A percentile compares a stretch with the other conserved stretches of the same genome.
These are phyloP conservation scores for Epistrophe eligans DNA, from an alignment of 2,888 invertebrate genomes.

Conservation along the genomic window DNA sequence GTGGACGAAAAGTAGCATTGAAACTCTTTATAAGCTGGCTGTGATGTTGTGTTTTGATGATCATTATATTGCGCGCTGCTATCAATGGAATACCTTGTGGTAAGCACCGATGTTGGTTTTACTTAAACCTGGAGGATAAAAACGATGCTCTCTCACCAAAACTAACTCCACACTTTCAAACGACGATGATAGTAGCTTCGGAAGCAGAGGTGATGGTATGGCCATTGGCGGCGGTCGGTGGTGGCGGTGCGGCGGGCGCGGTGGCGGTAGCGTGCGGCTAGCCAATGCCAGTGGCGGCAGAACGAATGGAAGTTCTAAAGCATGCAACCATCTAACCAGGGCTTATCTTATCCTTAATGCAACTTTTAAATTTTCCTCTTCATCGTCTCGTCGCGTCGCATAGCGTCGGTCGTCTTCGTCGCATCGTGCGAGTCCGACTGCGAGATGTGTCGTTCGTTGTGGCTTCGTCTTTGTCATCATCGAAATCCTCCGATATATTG, in stretches of 20 bases:
- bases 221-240: slow-evolving; percentile 38
- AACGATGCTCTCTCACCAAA: slow-evolving; percentile 43
- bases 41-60: slow-evolving; percentile 26
- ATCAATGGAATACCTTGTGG: slow-evolving; percentile 45
- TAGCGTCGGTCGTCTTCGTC: slow-evolving; percentile 8
- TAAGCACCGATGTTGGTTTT: slow-evolving; percentile 53
- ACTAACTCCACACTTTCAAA: slow-evolving; percentile 19
- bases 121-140: slow-evolving; percentile 51
- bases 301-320: slow-evolving; percentile 63
- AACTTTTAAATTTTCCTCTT: slow-evolving; percentile 61
- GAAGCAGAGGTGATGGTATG: slow-evolving; percentile 45
- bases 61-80: slow-evolving; percentile 51
- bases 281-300: slow-evolving; percentile 35
- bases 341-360: slow-evolving; percentile 75
- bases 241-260: too few species aligned
- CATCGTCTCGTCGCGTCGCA: slow-evolving; percentile 21
- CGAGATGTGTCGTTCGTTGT: slow-evolving; percentile 33
- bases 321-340: slow-evolving; percentile 40
- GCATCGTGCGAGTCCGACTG: background rate
- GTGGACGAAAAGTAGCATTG: background rate
- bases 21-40: slow-evolving; percentile 10
- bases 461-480: slow-evolving; percentile 16
- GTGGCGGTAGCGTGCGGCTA: slow-evolving; percentile 16
- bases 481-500: background rate
- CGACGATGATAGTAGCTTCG: slow-evolving; percentile 21